Conservation (phyloP, 2,113 vertebrate species). For the Morone saxatilis region DNA sequence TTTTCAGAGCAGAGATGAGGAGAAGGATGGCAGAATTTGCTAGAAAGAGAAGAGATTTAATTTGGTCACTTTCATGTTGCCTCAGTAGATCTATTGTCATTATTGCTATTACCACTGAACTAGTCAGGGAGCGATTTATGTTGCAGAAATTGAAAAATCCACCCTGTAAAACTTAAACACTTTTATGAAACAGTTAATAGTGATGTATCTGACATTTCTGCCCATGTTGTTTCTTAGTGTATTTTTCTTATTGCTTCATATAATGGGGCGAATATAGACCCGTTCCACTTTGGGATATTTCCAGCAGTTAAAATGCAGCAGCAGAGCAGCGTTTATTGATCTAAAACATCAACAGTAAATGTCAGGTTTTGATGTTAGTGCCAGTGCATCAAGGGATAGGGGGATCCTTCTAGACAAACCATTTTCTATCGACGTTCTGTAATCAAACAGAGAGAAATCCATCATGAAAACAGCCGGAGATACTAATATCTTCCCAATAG, state of each 20-base stretch:
- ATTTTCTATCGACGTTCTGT: conserved; percentile 31
- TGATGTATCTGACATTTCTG: background rate
- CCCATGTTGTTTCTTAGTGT: background rate
- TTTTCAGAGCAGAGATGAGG: background rate
- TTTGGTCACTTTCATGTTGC: background rate
- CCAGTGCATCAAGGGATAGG: conserved; percentile 22
- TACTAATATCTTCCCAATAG: background rate
- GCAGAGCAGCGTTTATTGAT: conserved; percentile 37
- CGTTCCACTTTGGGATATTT: conserved; percentile 13
- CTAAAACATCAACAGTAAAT: conserved; percentile 24
- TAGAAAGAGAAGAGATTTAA: background rate
- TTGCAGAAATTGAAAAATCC: background rate
- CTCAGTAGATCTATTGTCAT: background rate
- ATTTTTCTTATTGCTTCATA: background rate
- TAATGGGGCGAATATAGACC: conserved; percentile 27
- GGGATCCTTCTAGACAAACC: conserved; percentile 11
- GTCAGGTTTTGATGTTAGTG: conserved; percentile 35
- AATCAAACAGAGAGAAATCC: conserved; percentile 13
- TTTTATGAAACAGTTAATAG: background rate
- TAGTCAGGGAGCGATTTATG: background rate
- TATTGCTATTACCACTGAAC: background rate
- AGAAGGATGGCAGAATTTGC: background rate
- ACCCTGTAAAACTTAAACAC: background rate
- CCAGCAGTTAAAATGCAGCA: conserved; percentile 22
- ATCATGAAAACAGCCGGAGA: background rate